Percentiles rank a stretch among this genome's conserved stretches.
These are phyloP conservation scores for Drosophila lacicola DNA, from an alignment of 2,888 invertebrate species.

Conservation along the genomic window DNA sequence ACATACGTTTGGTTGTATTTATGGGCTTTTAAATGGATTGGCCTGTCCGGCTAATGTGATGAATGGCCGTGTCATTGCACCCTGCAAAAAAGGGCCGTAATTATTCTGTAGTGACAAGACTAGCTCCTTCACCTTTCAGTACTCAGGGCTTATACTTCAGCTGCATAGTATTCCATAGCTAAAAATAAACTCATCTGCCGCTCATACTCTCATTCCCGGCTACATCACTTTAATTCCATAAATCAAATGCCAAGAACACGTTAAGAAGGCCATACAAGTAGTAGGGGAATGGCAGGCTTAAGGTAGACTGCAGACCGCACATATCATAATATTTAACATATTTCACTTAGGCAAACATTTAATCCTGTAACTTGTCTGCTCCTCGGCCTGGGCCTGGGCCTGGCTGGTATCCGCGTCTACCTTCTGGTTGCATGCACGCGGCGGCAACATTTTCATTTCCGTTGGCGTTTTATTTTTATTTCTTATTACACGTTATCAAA, in stretches of 20 bases:
- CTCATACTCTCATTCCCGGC: slow-evolving; percentile 9
- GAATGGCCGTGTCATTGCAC: slow-evolving; percentile 49
- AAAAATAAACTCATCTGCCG: slow-evolving; percentile 31
- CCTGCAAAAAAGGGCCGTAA: slow-evolving; percentile 37
- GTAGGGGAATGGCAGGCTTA: slow-evolving; percentile 8
- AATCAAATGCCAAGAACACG: slow-evolving; percentile 64
- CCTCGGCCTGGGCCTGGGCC: background rate
- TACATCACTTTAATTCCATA: slow-evolving; percentile 68
- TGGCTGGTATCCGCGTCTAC: slow-evolving; percentile 13
- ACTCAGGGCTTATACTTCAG: slow-evolving; percentile 8
- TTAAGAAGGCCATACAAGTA: slow-evolving; percentile 21
- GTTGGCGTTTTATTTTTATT: slow-evolving; percentile 78
- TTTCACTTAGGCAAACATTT: slow-evolving; percentile 81
- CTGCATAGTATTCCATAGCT: slow-evolving; percentile 40
- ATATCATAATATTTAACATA: slow-evolving; percentile 79
- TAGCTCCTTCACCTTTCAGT: slow-evolving; percentile 9
- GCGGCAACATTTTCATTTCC: slow-evolving; percentile 71
- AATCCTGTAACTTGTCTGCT: slow-evolving; percentile 69
- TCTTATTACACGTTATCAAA: slow-evolving; percentile 77
- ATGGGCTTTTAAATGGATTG: slow-evolving; percentile 67
- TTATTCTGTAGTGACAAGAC: slow-evolving; percentile 41
- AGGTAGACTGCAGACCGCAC: slow-evolving; percentile 45
- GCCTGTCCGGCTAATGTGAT: slow-evolving; percentile 69
- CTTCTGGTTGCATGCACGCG: slow-evolving; percentile 17
- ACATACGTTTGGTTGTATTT: slow-evolving; percentile 32